These are phyloP conservation scores for Holcopasites calliopsidis DNA, from an alignment of 1,140 invertebrate genomes.

Conservation along the genomic window DNA sequence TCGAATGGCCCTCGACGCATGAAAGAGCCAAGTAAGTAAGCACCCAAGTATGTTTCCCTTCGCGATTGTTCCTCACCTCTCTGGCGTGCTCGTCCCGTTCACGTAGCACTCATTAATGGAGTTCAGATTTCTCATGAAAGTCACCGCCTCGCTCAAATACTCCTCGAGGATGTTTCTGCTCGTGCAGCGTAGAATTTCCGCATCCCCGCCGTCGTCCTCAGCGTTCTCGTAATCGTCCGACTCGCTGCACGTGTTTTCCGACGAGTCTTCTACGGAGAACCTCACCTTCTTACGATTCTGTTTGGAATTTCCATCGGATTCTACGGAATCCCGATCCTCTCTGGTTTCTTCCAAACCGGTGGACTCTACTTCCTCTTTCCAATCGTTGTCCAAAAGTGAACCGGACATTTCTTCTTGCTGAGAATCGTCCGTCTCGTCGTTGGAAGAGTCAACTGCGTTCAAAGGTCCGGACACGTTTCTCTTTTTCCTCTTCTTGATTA, in stretches of 20 bases:
- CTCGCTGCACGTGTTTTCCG: conserved; percentile 34
- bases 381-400: background rate
- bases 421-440: conserved; percentile 36
- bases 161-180: conserved; percentile 59
- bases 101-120: conserved; percentile 65
- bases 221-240: conserved; percentile 29
- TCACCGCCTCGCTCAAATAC: conserved; percentile 65
- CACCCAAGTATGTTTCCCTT: background rate
- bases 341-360: conserved; percentile 1
- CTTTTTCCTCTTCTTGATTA: conserved; percentile 58
- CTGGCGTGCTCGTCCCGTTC: conserved; percentile 41
- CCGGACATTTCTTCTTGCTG: background rate
- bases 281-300: conserved; percentile 34
- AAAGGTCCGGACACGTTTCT: background rate
- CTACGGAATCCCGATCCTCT: background rate
- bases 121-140: conserved; percentile 69
- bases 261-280: conserved; percentile 17
- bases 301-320: background rate
- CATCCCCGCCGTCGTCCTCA: conserved; percentile 8
- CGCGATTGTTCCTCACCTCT: conserved; percentile 27
- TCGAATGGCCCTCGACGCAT: background rate
- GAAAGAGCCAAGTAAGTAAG: background rate
- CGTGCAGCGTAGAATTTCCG: background rate
- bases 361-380: background rate
- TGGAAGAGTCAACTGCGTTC: conserved; percentile 7